Evolutionary conservation across 2,888 invertebrate genomes (phyloP).

Genomic region (Rhingia campestris): DNA sequence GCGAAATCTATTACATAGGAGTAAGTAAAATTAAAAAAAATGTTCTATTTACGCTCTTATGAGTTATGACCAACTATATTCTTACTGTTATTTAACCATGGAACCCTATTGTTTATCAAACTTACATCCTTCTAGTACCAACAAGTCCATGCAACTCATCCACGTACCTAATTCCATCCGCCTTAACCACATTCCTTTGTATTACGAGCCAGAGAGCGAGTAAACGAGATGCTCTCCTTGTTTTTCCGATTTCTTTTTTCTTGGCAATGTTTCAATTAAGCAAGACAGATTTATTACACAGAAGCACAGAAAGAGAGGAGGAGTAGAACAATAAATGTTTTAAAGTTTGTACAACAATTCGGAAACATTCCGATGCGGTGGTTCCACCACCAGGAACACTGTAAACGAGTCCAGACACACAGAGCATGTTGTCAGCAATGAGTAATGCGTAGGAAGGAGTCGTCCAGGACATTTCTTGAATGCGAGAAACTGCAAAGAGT

Average conservation of each 20-base stretch:
- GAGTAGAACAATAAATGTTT: constrained; percentile 24
- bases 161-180: not conserved
- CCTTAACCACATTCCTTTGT: constrained; percentile 23
- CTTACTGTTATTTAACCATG: no score
- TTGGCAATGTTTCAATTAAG: constrained; percentile 69
- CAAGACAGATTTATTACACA: constrained; percentile 56
- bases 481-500: constrained; percentile 4
- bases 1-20: no score
- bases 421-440: not conserved
- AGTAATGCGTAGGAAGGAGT: constrained; percentile 18
- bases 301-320: not conserved
- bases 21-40: no score
- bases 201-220: constrained; percentile 6
- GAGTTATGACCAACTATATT: no score
- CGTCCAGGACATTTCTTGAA: constrained; percentile 7
- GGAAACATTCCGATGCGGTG: constrained; percentile 36
- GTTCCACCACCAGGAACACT: not conserved
- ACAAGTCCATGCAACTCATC: not conserved
- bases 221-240: constrained; percentile 5
- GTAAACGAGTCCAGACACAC: not conserved
- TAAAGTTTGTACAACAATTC: constrained; percentile 40
- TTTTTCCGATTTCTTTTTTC: constrained; percentile 45
- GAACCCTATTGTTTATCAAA: no score
- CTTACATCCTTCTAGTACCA: not conserved
- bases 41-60: no score